Evolutionary conservation across 2,113 vertebrate species (phyloP), one percentile per base, ranked within the genome.

Genomic region (Rhizomys pruinosus): DNA sequence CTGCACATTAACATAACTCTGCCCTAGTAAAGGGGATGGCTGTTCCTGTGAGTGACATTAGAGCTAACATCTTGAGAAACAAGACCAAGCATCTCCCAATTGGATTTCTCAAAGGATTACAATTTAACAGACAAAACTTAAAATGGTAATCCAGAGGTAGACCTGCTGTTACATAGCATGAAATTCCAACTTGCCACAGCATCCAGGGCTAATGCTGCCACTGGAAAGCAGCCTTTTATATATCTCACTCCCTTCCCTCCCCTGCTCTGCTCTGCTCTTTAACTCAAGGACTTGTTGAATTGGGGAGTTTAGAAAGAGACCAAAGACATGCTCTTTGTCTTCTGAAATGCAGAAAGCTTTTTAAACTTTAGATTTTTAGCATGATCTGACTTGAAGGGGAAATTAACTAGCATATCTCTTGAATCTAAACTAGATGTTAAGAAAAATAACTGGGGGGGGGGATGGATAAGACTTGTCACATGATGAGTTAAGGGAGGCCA

Each of bases 1-100:
- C 93, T 97, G 89, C 95, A 96, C 84, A 59, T 86, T 89, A 97
- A 86, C 95, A 93, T 7, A 6, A 19, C n/a, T n/a, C 88, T 93
- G 84, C 86, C 92, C 91, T 85, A 10, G 74, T 64, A 55, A 82
- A 64, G n/a, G n/a, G 66, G 2, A 0, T 84, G 72, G 72, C 85
- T 96, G 78, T 92, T 90, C n/a, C 73, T 90, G 84, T 44, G 88
- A 94, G 92, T 91, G 79, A 47, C 57, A 13, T 96, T 74, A 87
- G 57, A 25, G 96, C 97, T 95, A 52, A 74, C 68, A 72, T 42
- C 78, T n/a, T 81, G 72, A 89, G 89, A 92, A 94, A 44, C 8
- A 11, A 6, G 1, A n/a, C 86, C 42, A 39, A 52, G 22, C 77
- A 0, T 87, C 84, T 91, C 84, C 32, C 1, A 0, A 39, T 32